These are phyloP conservation scores for Griposia aprilina DNA, from an alignment of 2,888 invertebrate species.

Conservation along the genomic window DNA sequence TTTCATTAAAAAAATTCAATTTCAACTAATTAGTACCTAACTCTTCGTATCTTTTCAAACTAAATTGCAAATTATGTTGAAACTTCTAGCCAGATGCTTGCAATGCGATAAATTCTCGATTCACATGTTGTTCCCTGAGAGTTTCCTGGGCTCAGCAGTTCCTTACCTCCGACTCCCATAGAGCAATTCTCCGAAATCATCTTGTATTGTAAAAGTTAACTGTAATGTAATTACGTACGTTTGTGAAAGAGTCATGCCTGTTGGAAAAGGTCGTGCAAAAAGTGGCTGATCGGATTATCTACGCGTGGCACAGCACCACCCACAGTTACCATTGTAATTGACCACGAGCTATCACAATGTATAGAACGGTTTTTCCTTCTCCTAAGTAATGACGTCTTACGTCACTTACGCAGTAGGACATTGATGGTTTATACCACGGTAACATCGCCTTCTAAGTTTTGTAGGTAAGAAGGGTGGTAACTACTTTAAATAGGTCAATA, in stretches of 20 bases:
- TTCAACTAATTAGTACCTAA: neutral
- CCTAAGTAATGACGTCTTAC: neutral
- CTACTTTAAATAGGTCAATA: neutral
- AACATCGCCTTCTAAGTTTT: neutral
- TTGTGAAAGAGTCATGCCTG: neutral
- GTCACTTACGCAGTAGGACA: neutral
- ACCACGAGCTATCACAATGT: slow-evolving; percentile 3
- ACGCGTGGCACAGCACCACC: neutral
- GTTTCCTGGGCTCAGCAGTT: neutral
- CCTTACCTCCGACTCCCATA: neutral
- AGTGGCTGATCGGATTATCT: neutral
- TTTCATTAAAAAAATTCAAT: too few species aligned
- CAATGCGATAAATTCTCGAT: too few species aligned
- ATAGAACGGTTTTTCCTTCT: neutral
- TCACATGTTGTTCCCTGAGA: too few species aligned
- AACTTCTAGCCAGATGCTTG: neutral
- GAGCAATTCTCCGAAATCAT: neutral
- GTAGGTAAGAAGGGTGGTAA: neutral
- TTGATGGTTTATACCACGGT: neutral
- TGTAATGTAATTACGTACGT: neutral
- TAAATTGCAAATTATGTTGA: neutral
- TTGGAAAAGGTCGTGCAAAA: slow-evolving; percentile 19
- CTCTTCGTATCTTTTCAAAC: slow-evolving; percentile 1
- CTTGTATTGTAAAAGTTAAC: slow-evolving; percentile 10
- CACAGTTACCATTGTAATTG: slow-evolving; percentile 6